Base-by-base conservation (phyloP, 2,888 invertebrate species). In the Drosophila glabriapex region DNA sequence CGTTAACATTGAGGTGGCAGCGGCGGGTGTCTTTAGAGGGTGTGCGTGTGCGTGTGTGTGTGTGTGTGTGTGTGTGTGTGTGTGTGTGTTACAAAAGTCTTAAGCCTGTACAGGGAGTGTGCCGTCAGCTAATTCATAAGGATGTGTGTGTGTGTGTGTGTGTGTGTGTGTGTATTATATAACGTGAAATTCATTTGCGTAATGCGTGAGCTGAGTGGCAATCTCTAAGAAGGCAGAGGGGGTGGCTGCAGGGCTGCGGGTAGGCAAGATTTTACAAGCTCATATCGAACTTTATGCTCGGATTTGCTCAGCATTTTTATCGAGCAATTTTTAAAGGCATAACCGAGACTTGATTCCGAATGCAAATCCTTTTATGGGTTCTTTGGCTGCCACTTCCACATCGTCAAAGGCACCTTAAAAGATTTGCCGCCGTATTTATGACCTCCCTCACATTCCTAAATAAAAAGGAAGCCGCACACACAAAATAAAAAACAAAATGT, bases 151-250 rank as follows among this genome's bases (percentile, higher is more conserved):
- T 66, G 22, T 56, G 61, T 62, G 35, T 63, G 10, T 56, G 49
- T 55, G 53, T 49, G 46, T 66, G 22, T 56, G 61, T 62, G 35
- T 63, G 10, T n/a, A n/a, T n/a, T 62, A 10, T 33, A 66, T 68
- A 76, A 58, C 68, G 73, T 73, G 78, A 78, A 85, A 88, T 83
- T 88, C 91, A 91, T 90, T 91, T 88, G 83, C 91, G 80, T 88
- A 88, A 88, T 88, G 88, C 85, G 71, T 58, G 56, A 69, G 72
- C 72, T 73, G 61, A 68, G 59, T 49, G 46, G 29, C 25, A 63
- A 60, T 19, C 58, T 56, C 55, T 35, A n/a, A 55, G 25, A 37
- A 37, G 19, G 22, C 9, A n/a, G 4, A 29, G 33, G 4, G 4
- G 33, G 39, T 3, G 28, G 3, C 12, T 12, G 55, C 19, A 0